These are phyloP conservation scores for Dipodomys ordii DNA, from an alignment of 2,113 vertebrate species.

Conservation along the genomic window DNA sequence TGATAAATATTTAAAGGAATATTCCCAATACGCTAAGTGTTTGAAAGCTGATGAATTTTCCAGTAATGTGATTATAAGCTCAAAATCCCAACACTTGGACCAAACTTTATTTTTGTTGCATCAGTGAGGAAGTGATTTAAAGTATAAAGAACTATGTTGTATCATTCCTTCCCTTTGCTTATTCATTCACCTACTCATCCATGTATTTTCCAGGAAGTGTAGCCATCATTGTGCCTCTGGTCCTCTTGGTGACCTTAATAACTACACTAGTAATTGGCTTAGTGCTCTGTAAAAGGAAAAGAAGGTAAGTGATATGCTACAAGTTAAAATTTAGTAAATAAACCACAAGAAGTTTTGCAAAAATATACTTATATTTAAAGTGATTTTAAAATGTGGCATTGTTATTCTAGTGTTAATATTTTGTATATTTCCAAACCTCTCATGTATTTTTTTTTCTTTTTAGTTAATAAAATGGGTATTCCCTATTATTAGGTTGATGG, in stretches of 20 bases:
- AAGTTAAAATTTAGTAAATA: not conserved
- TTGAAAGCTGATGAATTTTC: not conserved
- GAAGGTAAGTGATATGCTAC: constrained; percentile 89
- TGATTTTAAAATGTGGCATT: not conserved
- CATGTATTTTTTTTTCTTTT: not conserved
- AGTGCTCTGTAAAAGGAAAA: constrained; percentile 95
- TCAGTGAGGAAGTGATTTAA: not conserved
- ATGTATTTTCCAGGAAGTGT: constrained; percentile 93
- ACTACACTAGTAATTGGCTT: constrained; percentile 95
- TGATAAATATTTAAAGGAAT: not conserved
- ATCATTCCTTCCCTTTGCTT: not conserved
- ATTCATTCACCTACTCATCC: not conserved
- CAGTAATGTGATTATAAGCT: not conserved
- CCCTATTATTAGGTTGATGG: not conserved
- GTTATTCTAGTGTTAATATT: not conserved
- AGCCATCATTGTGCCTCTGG: constrained; percentile 97
- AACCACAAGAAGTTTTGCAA: not conserved
- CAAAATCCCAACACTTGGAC: not conserved
- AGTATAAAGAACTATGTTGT: not conserved
- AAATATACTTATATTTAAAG: not conserved
- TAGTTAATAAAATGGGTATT: not conserved
- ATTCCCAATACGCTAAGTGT: not conserved
- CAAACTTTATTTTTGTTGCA: not conserved
- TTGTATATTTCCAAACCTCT: not conserved
- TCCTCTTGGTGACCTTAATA: constrained; percentile 95